Base-by-base conservation (phyloP, 1,140 invertebrate species). In the Diabrotica undecimpunctata region DNA sequence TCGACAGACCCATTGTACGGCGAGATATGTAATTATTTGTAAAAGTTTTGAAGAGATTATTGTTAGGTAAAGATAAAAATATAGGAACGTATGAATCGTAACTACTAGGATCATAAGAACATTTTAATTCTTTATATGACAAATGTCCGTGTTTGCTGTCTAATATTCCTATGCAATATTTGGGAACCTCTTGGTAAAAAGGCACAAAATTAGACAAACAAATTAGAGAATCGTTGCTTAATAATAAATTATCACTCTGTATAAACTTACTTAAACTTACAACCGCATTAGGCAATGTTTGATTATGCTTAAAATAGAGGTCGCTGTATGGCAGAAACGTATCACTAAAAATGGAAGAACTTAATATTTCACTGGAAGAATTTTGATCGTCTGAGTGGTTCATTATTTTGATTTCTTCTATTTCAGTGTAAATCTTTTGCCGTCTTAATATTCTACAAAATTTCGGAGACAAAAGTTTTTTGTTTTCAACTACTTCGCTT, bases 281-380 rank as follows among this genome's bases (percentile, higher is more conserved):
- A 54, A 66, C 54, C 53, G 41, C 39, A 39, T 61, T 62, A 54
- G 58, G 67, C 64, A 76, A 64, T 54, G 67, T 66, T 62, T 70
- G 46, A 41, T 71, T 70, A 58, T 67, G 8, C 61, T 73, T 75
- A 60, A 77, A 72, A 65, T 73, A 76, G 14, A 67, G 52, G 69
- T 76, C 72, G 55, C 71, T 76, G 13, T 72, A 75, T 58, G 61
- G 61, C 55, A 38, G 39, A 66, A 57, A 66, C 12, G 13, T 53
- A 41, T 72, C 41, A 50, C 38, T 62, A n/a, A 61, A 14, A 38
- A 68, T 35, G 38, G 11, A 36, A 57, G 36, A 35, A 37, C 12
- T 35, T 25, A 38, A n/a, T 37, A 37, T 38, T 57, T 12, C 10
- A 11, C 12, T 37, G 2, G 36, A 37, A 25, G 46, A 50, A 50